Percentiles rank a stretch among this genome's conserved stretches.
These are phyloP conservation scores for Bombus terrestris DNA, from an alignment of 1,140 invertebrate species.

Conservation along the genomic window DNA sequence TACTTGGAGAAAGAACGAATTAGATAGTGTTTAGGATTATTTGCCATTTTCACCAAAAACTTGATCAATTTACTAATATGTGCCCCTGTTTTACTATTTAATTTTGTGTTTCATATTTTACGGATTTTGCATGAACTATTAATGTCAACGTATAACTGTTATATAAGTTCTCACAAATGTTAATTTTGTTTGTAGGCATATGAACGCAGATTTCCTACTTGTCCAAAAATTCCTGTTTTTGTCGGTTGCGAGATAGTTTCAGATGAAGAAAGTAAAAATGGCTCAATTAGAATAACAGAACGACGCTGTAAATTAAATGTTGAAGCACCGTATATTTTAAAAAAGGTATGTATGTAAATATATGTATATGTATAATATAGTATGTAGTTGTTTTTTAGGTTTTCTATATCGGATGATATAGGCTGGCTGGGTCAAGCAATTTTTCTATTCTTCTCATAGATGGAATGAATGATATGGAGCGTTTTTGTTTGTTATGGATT, in stretches of 20 bases:
- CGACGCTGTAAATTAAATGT: constrained; percentile 95
- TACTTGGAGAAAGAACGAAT: not conserved
- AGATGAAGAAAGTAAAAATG: constrained; percentile 91
- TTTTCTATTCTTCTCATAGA: too few relatives aligned
- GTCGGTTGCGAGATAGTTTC: constrained; percentile 93
- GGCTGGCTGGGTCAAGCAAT: too few relatives aligned
- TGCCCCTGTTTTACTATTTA: not conserved
- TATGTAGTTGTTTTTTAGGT: too few relatives aligned
- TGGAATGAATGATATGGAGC: too few relatives aligned
- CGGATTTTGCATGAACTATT: not conserved
- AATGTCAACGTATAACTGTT: not conserved
- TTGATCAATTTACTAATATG: not conserved
- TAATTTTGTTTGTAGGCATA: constrained; percentile 89
- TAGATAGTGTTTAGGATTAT: not conserved
- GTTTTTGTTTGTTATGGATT: too few relatives aligned
- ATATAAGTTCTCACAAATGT: constrained; percentile 24
- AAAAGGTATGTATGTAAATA: constrained; percentile 87
- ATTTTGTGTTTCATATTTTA: not conserved
- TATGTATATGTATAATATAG: not conserved
- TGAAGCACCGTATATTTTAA: constrained; percentile 97
- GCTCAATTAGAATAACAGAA: constrained; percentile 92
- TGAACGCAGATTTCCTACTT: constrained; percentile 95
- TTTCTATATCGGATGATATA: too few relatives aligned
- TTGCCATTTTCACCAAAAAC: not conserved
- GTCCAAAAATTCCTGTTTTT: constrained; percentile 97